Evolutionary conservation across 2,888 invertebrate genomes (phyloP).

Genomic region (Eledona agricola): DNA sequence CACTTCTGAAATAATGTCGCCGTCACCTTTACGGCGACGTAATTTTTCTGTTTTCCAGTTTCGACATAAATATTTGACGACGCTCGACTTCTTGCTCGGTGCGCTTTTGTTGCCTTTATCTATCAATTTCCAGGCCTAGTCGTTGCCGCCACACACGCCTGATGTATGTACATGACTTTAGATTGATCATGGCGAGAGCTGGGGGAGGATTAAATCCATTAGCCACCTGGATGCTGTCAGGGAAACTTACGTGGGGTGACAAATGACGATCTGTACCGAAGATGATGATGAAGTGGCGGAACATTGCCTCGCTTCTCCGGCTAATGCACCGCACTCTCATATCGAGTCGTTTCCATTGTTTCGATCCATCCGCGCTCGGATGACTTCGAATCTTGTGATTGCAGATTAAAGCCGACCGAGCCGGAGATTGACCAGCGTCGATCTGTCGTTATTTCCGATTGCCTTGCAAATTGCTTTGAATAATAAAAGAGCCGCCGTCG

Average conservation of each 20-base stretch:
- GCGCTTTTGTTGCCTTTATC: conserved; percentile 28
- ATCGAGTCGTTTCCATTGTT: conserved; percentile 30
- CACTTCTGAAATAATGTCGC: conserved; percentile 37
- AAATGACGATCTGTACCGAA: conserved; percentile 48
- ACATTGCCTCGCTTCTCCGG: conserved; percentile 35
- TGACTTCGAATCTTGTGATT: conserved; percentile 27
- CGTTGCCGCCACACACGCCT: conserved; percentile 28
- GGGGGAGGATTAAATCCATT: conserved; percentile 52
- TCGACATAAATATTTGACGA: conserved; percentile 25
- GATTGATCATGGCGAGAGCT: conserved; percentile 48
- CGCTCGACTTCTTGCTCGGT: conserved; percentile 21
- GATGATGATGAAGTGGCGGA: conserved; percentile 41
- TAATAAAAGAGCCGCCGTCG: conserved; percentile 16
- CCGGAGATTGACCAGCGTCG: conserved; percentile 13
- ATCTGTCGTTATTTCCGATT: conserved; percentile 33
- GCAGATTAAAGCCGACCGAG: conserved; percentile 4
- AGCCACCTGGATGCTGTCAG: conserved; percentile 53
- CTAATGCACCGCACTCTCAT: conserved; percentile 29
- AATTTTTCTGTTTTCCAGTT: conserved; percentile 35
- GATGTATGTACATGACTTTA: conserved; percentile 48
- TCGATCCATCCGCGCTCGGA: conserved; percentile 34
- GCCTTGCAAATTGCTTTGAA: conserved; percentile 31
- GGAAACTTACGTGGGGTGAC: conserved; percentile 49
- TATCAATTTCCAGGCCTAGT: conserved; percentile 21
- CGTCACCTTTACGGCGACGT: conserved; percentile 39